These are phyloP conservation scores for Lichenostomus cassidix DNA, from an alignment of 2,113 vertebrate genomes.

Conservation along the genomic window DNA sequence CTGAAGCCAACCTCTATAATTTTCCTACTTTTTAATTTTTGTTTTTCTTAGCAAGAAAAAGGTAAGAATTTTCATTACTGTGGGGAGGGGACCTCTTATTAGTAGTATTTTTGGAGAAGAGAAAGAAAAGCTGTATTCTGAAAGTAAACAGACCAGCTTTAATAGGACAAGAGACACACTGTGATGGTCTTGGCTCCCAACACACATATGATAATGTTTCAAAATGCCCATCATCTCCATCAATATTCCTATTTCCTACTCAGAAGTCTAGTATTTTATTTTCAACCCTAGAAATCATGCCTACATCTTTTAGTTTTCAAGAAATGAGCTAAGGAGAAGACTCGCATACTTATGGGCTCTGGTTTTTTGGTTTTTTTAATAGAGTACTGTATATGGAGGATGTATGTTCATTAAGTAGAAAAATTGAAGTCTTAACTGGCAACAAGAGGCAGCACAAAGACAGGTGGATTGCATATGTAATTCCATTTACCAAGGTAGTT, in stretches of 20 bases:
- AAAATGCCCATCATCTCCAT: background rate
- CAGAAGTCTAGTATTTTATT: background rate
- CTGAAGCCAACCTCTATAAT: background rate
- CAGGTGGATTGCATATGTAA: background rate
- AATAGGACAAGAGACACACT: background rate
- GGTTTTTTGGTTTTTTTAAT: background rate
- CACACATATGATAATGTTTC: background rate
- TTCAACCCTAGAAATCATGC: background rate
- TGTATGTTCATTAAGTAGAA: background rate
- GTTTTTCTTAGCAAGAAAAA: background rate
- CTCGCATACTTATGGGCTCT: background rate
- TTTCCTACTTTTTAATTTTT: background rate
- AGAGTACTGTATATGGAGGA: background rate
- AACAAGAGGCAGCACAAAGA: background rate
- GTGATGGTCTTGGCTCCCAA: background rate
- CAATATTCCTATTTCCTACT: background rate
- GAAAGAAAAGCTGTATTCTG: background rate
- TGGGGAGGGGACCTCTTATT: accelerated
- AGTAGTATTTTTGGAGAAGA: background rate
- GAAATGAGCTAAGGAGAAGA: background rate
- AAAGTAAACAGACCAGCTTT: background rate
- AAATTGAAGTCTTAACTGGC: background rate
- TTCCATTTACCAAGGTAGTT: background rate
- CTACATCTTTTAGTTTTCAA: background rate
- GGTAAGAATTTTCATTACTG: background rate